Base-by-base conservation (phyloP, 1,140 invertebrate genomes). In the Ylistrum balloti region DNA sequence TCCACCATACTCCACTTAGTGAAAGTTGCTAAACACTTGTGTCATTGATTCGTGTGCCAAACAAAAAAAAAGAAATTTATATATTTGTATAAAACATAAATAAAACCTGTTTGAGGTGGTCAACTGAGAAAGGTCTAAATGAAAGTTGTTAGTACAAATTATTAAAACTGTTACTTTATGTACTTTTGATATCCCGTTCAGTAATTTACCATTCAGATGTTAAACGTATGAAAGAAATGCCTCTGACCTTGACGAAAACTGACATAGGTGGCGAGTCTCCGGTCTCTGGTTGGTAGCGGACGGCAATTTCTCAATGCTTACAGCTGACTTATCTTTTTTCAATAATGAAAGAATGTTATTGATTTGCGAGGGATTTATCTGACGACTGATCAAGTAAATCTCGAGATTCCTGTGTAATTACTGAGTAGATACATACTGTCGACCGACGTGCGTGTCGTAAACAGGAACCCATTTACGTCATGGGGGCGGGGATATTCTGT, bases 271-370 rank as follows among this genome's bases (percentile, higher is more conserved):
- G n/a, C n/a, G n/a, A 45, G 1, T 17, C 9, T 17, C 41, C n/a
- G n/a, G n/a, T n/a, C 17, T 74, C n/a, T 28, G 3, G 56, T 74
- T 28, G 56, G 56, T 28, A 28, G 56, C 22, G 11, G 17, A n/a
- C 41, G 56, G n/a, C 22, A 56, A 22, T 11, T 7, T 17, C 20
- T 56, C 45, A 74, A 74, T 74, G 56, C 28, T 74, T 74, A 74
- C 28, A 74, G 22, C 5, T n/a, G 1, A 74, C 5, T 74, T 1
- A 74, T 74, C 56, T n/a, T 74, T 74, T 74, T 74, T 28, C 56
- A 74, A 45, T 74, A 74, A 74, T 74, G 56, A 74, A 74, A 74
- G 22, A 74, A 74, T 74, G n/a, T 28, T 17, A 74, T 74, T 74
- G 56, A 74, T 74, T 74, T 74, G 56, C n/a, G 56, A 3, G 56